Base-by-base conservation (phyloP, 1,140 invertebrate genomes). In the Nasonia longicornis region DNA sequence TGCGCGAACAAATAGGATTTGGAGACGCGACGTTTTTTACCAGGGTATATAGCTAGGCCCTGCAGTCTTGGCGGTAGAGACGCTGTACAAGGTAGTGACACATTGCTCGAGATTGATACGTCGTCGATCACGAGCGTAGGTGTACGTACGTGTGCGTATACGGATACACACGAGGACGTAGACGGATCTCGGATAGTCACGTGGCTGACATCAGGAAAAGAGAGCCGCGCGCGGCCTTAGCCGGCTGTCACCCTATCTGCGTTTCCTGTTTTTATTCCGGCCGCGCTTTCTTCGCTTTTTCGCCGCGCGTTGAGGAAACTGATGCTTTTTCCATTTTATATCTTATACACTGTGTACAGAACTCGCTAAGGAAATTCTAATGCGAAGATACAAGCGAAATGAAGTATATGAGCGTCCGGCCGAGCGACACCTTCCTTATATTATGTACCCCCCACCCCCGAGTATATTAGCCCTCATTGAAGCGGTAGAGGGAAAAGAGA, bases 161-260 rank as follows among this genome's bases (percentile, higher is more conserved):
- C 16, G 86, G 86, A 87, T 86, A 86, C 85, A 86, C 76, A 26
- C 76, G 80, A 85, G 86, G 85, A 84, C 85, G 86, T 85, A 85
- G 86, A 87, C 85, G 78, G 83, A 86, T 84, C 85, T 72, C 38
- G 35, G 48, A 72, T 78, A 38, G 77, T 71, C 77, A 26, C 77
- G 52, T 66, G 78, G 45, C 31, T 79, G 71, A 45, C 48, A 42
- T 14, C 4, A 73, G 31, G 63, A 12, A 64, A 52, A 58, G 38
- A 80, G 35, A 26, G 26, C 26, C 26, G 26, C 26, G 4, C 58
- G 22, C 58, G 10, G 12, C 20, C 52, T 58, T 2, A 58, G 86
- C 82, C 84, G 86, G 85, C 87, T 88, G 89, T 89, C 87, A 89
- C 86, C 85, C 86, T 86, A 31, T 35, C 48, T 87, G 86, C 87